These are phyloP conservation scores for Beris morrisii DNA, from an alignment of 2,888 invertebrate genomes.

Conservation along the genomic window DNA sequence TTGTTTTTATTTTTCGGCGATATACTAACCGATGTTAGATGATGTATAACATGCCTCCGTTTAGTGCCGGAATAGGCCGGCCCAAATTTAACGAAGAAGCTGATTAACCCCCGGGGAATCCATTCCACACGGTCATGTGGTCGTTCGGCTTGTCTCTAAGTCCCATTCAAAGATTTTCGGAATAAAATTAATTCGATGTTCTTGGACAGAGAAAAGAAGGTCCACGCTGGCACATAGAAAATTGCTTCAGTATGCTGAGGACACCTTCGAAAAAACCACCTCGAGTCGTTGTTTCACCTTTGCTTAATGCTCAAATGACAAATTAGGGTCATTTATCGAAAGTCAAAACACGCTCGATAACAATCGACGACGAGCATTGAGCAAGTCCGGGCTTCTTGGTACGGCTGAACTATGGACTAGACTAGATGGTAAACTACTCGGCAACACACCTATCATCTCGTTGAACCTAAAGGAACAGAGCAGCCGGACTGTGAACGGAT, in stretches of 20 bases:
- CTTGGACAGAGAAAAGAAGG: slow-evolving; percentile 14
- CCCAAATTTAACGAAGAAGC: slow-evolving; percentile 22
- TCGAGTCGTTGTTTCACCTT: slow-evolving; percentile 27
- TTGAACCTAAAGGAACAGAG: slow-evolving; percentile 1
- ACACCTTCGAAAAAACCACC: slow-evolving; percentile 17
- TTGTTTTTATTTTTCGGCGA: not conserved
- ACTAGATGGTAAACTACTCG: slow-evolving; percentile 6
- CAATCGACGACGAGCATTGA: slow-evolving; percentile 35
- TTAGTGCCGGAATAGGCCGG: not conserved
- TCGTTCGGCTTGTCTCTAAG: slow-evolving; percentile 20
- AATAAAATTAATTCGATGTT: slow-evolving; percentile 31
- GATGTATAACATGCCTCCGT: slow-evolving; percentile 32
- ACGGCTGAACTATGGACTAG: slow-evolving; percentile 4
- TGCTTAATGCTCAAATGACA: slow-evolving; percentile 35
- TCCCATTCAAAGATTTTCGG: slow-evolving; percentile 10
- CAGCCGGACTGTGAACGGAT: not conserved
- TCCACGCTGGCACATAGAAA: not conserved
- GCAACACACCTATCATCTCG: slow-evolving; percentile 12
- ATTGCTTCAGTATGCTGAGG: not conserved
- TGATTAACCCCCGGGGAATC: slow-evolving; percentile 34
- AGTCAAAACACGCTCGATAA: slow-evolving; percentile 40
- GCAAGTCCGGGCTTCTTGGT: not conserved
- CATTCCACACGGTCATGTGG: slow-evolving; percentile 38
- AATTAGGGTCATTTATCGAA: slow-evolving; percentile 39
- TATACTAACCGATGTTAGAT: slow-evolving; percentile 5